These are phyloP conservation scores for Petroica traversi DNA, from an alignment of 2,113 vertebrate genomes.

Conservation along the genomic window DNA sequence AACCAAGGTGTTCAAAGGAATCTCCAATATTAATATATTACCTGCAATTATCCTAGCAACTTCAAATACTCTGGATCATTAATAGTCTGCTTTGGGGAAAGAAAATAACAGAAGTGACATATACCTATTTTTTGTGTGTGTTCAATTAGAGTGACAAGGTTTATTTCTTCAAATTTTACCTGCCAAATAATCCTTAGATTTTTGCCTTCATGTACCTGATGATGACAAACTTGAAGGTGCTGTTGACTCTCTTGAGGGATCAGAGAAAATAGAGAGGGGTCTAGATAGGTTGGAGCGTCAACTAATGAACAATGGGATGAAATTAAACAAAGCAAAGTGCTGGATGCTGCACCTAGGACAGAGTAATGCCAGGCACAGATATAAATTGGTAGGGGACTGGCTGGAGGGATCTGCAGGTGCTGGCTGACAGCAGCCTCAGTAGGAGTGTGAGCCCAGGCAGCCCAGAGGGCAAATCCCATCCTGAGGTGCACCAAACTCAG, in stretches of 20 bases:
- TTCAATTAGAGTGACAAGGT: not conserved
- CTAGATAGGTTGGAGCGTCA: not conserved
- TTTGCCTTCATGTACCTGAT: not conserved
- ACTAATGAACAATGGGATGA: not conserved
- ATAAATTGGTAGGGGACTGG: not conserved
- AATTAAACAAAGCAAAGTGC: not conserved
- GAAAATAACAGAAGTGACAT: not conserved
- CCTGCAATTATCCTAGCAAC: not conserved
- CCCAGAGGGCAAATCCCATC: not conserved
- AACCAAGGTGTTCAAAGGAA: not conserved
- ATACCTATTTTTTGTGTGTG: not conserved
- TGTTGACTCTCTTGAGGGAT: not conserved
- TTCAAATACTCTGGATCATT: not conserved
- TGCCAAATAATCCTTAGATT: not conserved
- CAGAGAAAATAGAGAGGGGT: accelerated
- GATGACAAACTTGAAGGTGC: not conserved
- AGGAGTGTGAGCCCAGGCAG: not conserved
- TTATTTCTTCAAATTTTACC: not conserved
- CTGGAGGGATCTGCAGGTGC: not conserved
- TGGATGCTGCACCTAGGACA: accelerated
- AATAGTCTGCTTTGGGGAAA: not conserved
- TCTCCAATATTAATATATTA: not conserved
- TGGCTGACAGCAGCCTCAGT: not conserved
- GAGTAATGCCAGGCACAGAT: accelerated
- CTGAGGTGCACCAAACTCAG: not conserved